Evolutionary conservation across 2,113 vertebrate genomes (phyloP), one percentile per base, ranked within the genome.

Genomic region (Pelobates fuscus): DNA sequence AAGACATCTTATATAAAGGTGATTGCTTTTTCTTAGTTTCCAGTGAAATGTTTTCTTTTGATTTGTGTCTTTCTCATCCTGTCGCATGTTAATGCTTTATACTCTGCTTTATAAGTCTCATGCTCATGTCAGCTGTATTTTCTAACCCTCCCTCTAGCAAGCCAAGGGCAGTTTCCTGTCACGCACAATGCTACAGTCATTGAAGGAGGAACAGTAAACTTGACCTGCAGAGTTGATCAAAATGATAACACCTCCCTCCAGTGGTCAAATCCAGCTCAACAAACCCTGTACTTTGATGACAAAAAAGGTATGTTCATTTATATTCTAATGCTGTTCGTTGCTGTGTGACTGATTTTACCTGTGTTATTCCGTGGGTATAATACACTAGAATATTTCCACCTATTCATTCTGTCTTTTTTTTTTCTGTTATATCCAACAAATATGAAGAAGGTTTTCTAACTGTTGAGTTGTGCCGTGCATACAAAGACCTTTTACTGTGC

Each of bases 221-320:
- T 99, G 93, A 99, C 96, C 92, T 99, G 97, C 90, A 94, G 96
- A 73, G 97, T 99, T 88, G 96, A 98, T 93, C 95, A 93, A 92
- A 98, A 98, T 93, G 96, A 99, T 95, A 98, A 98, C 94, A 98
- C 97, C 87, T 98, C 96, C 95, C 96, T 99, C 95, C 96, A 99
- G 96, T 99, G 96, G 97, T 99, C 97, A 89, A 99, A 99, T 91
- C 96, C 96, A 85, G 96, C 97, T 95, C 97, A 98, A 90, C 97
- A 99, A 89, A 99, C 97, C 0, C 92, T 99, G 26, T 99, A 96
- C 87, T 99, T 99, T 12, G 97, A 98, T 67, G 95, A 98, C 88
- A 99, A 99, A 89, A 99, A 99, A 94, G 97, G 97, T 99, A 85
- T 91, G 64, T 82, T 67, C 12, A 0, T 78, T 86, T 84, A 29